Conservation (phyloP, 1,140 invertebrate genomes). For the Trissolcus basalis region DNA sequence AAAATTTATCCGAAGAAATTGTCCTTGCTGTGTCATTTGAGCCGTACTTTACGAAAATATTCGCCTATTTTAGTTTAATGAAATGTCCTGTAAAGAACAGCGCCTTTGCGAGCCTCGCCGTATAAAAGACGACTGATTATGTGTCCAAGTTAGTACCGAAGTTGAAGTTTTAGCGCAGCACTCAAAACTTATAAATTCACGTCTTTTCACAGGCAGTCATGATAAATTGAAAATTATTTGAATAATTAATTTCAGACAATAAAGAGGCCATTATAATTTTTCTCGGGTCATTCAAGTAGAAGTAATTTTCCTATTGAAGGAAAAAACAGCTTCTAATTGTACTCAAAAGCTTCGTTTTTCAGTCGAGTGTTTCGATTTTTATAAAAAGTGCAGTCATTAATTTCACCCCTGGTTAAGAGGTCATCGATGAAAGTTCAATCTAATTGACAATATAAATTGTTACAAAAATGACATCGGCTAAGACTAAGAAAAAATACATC, state of each 20-base stretch:
- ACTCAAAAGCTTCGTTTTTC: conserved; percentile 14
- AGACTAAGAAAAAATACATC: conserved; percentile 40
- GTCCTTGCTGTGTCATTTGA: no score
- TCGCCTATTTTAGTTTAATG: conserved; percentile 21
- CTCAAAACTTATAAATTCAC: conserved; percentile 18
- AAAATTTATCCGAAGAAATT: no score
- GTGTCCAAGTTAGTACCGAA: conserved; percentile 13
- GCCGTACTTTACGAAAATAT: conserved; percentile 10
- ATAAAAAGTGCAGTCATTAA: conserved; percentile 23
- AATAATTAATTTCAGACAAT: conserved; percentile 41
- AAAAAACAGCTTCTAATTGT: conserved; percentile 24
- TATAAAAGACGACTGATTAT: conserved; percentile 28
- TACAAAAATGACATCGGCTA: conserved; percentile 25
- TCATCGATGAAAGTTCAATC: conserved; percentile 44
- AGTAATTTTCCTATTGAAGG: conserved; percentile 28
- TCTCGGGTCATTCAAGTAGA: background rate
- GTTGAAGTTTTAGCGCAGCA: conserved; percentile 17
- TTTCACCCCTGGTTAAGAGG: conserved; percentile 31
- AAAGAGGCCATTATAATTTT: conserved; percentile 30
- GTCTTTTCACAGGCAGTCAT: conserved; percentile 12
- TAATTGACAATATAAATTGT: conserved; percentile 26
- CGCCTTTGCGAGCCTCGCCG: conserved; percentile 4
- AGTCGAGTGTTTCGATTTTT: conserved; percentile 41
- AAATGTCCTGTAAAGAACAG: conserved; percentile 17
- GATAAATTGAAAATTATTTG: conserved; percentile 30